Evolutionary conservation across 35 echinoderm and acorn worm genomes (phyloP).

Genomic region (Diadema setosum): DNA sequence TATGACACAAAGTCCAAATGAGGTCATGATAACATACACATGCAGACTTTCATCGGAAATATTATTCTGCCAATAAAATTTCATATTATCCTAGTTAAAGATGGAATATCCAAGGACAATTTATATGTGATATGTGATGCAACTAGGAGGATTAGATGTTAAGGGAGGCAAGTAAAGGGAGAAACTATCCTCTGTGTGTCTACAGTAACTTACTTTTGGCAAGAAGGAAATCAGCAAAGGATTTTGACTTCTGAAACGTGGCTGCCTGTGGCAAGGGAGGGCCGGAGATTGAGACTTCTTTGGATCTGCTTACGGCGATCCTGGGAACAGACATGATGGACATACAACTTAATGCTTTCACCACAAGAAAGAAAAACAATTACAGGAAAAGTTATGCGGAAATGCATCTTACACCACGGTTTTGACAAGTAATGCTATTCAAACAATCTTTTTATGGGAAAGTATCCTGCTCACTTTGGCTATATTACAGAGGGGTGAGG

Average conservation of each 20-base stretch:
- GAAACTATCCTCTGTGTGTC: too few relatives aligned
- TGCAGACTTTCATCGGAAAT: too few relatives aligned
- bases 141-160: too few relatives aligned
- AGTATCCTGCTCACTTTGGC: neutral
- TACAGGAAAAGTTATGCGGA: neutral
- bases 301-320: slow-evolving; percentile 94
- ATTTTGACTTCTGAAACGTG: slow-evolving; percentile 52
- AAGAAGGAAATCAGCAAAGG: slow-evolving; percentile 86
- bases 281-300: slow-evolving; percentile 84
- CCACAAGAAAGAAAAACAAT: neutral
- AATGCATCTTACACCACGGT: neutral
- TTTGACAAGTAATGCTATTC: neutral
- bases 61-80: too few relatives aligned
- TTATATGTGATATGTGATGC: too few relatives aligned
- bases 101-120: too few relatives aligned
- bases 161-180: too few relatives aligned
- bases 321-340: slow-evolving; percentile 12
- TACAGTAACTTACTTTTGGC: slow-evolving; percentile 97
- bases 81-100: too few relatives aligned
- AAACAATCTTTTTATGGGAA: neutral
- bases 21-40: too few relatives aligned
- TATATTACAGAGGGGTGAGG: neutral
- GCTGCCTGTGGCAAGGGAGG: slow-evolving; percentile 66
- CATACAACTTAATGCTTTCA: neutral
- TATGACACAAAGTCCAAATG: too few relatives aligned